phyloP scores from a whole-genome alignment of 2,113 vertebrate species.

The Numida meleagris region DNA sequence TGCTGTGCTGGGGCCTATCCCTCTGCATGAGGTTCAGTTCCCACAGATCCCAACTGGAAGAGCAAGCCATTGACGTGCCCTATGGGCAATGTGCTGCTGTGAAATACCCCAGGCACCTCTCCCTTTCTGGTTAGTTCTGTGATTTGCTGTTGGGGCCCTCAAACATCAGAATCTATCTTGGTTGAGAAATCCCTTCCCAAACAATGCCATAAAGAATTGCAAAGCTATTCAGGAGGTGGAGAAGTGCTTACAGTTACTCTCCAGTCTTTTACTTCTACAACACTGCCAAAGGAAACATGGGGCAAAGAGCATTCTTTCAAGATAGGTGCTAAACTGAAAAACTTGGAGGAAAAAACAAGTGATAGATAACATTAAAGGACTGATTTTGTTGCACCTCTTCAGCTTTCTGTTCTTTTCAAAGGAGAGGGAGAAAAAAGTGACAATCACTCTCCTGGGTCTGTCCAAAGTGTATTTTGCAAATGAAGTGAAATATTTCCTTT shows the following conservation, averaged over 20 bases:
- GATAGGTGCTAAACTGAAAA: background rate
- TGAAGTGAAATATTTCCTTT: background rate
- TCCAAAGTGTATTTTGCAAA: background rate
- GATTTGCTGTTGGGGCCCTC: background rate
- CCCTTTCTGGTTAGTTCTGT: background rate
- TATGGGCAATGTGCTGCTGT: accelerated
- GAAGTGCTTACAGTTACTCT: background rate
- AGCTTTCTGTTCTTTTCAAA: background rate
- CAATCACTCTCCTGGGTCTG: background rate
- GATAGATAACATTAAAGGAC: background rate
- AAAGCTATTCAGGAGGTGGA: background rate
- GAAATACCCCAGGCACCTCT: background rate
- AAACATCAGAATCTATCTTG: background rate
- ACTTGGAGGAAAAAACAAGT: background rate
- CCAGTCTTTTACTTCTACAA: background rate
- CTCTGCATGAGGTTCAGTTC: background rate
- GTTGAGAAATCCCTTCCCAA: background rate
- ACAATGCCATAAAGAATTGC: background rate
- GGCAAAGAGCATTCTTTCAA: background rate
- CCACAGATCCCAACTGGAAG: accelerated
- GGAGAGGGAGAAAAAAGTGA: accelerated
- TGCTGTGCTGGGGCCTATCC: accelerated
- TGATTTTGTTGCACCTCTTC: background rate
- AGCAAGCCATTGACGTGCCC: accelerated
- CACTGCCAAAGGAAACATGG: background rate